Base-by-base conservation (phyloP, 2,113 vertebrate genomes). In the Naja naja region DNA sequence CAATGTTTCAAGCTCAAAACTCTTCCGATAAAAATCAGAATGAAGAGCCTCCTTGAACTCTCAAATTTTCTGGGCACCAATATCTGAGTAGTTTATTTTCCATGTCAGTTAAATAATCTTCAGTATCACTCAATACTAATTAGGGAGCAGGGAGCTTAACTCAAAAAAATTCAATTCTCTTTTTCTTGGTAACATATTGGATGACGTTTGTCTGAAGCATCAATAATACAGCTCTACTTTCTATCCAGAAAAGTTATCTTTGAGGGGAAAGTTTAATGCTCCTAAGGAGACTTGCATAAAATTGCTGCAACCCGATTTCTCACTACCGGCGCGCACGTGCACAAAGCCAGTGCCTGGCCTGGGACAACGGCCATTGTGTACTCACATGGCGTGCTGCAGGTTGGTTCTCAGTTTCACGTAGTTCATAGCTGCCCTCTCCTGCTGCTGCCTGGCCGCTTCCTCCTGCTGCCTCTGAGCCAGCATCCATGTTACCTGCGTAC, bases 401-500 rank as follows among this genome's bases (percentile, higher is more conserved):
- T 99, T 99, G 97, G 98, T 98, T 98, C 99, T 98, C 98, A 99
- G 98, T 98, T 99, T 99, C 97, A 98, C 98, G 94, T 99, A 99
- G 97, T 99, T 99, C 98, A 99, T 98, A 92, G 98, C 98, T 95
- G 98, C 98, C 98, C 99, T 98, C 97, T 99, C 99, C 97, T 99
- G 99, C 90, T 99, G 99, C 94, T 99, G 98, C 94, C 98, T 98
- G 74, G 98, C 98, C 92, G 98, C 98, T 97, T 99, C 98, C 97
- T 98, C 98, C 96, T 99, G 98, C 97, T 99, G 99, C 97, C 99
- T 99, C 98, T 99, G 99, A 95, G 99, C 98, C 97, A 99, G 98
- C 99, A 99, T 99, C 99, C 99, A 99, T 98, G 99, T 99, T 97
- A 99, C 99, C 98, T 99, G 99, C 97, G 99, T 99, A 98, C 99